Base-by-base conservation (phyloP, 2,113 vertebrate species). In the Toxostoma redivivum region DNA sequence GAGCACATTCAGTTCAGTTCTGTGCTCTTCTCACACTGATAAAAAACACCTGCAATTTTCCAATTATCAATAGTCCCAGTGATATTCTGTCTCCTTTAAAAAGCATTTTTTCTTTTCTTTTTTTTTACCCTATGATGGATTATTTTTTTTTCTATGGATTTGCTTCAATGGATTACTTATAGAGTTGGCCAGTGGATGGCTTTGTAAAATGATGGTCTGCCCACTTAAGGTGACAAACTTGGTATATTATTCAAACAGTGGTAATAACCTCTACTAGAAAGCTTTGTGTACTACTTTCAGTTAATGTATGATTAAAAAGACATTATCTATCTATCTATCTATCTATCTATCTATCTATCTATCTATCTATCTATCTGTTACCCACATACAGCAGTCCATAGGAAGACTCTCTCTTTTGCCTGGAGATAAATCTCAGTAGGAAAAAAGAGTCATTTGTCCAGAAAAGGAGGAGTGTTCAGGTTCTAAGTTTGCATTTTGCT, bases 31-130 rank as follows among this genome's bases (percentile, higher is more conserved):
- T 53, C 25, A 65, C 5, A 28, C 2, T 40, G 19, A 15, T 60
- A 38, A n/a, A 44, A 76, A 80, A 51, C 13, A 65, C 16, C 7
- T 84, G 24, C 10, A 65, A 31, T 3, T 40, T 16, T 38, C 16
- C 8, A 7, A 31, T 35, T 77, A 40, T 38, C 31, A 48, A 5
- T 58, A 45, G 20, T 79, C 11, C 11, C 25, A 50, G 8, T 71
- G 42, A 37, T 74, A 74, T 21, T 42, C 35, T 86, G 0, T 58
- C 21, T 60, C 51, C 23, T 62, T 35, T 54, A 31, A 25, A 74
- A 66, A 51, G 2, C 1, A 0, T 27, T 12, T 45, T 31, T 53
- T 37, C 1, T 17, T 35, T 24, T 14, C 24, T 25, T 25, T 48
- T 28, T 37, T 69, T 42, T 44, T 4, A 25, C 20, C 10, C 24